A percentile compares a stretch with the other conserved stretches of the same genome.
Evolutionary conservation across 2,797 vertebrate species (phyloP).

Genomic region (Tokudaia tokunoshimensis): DNA sequence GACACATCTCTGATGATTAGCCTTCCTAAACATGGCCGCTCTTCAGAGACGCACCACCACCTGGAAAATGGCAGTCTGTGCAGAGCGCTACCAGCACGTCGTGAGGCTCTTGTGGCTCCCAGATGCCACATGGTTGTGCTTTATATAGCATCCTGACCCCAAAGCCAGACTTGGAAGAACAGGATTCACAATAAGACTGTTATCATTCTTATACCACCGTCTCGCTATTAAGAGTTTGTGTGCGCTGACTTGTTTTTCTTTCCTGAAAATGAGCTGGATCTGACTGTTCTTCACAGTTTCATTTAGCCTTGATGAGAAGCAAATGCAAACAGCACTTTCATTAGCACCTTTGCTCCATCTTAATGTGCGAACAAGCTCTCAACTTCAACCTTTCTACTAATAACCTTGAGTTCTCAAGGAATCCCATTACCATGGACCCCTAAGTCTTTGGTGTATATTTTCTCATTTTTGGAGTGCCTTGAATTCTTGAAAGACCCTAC

Average conservation of each 20-base stretch:
- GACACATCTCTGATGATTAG: slow-evolving; percentile 40
- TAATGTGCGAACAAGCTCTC: slow-evolving; percentile 65
- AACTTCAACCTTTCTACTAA: slow-evolving; percentile 46
- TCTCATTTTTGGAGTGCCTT: slow-evolving; percentile 57
- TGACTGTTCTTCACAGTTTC: slow-evolving; percentile 55
- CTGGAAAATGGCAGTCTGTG: neutral
- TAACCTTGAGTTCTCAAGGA: slow-evolving; percentile 50
- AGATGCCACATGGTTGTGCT: neutral
- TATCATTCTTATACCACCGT: neutral
- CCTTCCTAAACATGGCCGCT: neutral
- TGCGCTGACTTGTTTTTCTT: slow-evolving; percentile 4
- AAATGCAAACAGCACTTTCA: slow-evolving; percentile 71
- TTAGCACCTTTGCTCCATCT: slow-evolving; percentile 68
- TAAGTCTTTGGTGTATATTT: slow-evolving; percentile 9
- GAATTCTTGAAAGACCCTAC: slow-evolving; percentile 33
- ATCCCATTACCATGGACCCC: slow-evolving; percentile 17
- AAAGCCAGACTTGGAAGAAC: neutral
- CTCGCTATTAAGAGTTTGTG: neutral
- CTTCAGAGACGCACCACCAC: neutral
- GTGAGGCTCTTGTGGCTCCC: neutral
- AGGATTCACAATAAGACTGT: slow-evolving; percentile 8
- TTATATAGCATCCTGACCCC: neutral
- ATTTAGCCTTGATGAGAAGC: slow-evolving; percentile 73
- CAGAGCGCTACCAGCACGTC: accelerated
- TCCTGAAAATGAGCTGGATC: slow-evolving; percentile 50